A percentile compares a stretch with the other conserved stretches of the same genome.
Conservation (phyloP, 2,797 vertebrate genomes). For the Synanceia verrucosa region DNA sequence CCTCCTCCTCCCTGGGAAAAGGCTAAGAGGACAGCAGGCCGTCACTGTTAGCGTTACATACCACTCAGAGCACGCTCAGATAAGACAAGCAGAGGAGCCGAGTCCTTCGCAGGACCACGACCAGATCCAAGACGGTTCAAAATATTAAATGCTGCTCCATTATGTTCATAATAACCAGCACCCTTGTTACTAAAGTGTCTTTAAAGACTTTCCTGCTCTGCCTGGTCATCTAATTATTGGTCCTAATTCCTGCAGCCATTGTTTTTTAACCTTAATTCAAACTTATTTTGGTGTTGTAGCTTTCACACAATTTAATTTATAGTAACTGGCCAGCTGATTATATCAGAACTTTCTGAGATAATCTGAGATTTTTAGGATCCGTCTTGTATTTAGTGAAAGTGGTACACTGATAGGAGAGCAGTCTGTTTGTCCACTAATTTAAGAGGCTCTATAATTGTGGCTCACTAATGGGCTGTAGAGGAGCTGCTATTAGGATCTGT, state of each 20-base stretch:
- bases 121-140: slow-evolving; percentile 1
- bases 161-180: not conserved
- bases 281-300: too few species aligned
- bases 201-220: not conserved
- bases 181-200: not conserved
- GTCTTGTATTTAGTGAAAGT: not conserved
- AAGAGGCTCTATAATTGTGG: slow-evolving; percentile 52
- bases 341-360: too few species aligned
- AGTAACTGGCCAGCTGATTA: too few species aligned
- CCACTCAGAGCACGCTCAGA: slow-evolving; percentile 64
- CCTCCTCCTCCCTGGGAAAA: slow-evolving; percentile 73
- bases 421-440: slow-evolving; percentile 52
- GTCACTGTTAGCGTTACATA: slow-evolving; percentile 68
- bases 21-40: slow-evolving; percentile 63
- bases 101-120: slow-evolving; percentile 36
- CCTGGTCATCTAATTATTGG: not conserved
- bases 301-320: too few species aligned
- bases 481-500: slow-evolving; percentile 42
- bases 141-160: not conserved
- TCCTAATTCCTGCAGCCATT: too few species aligned
- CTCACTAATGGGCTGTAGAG: slow-evolving; percentile 57
- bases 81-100: slow-evolving; percentile 67
- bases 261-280: not conserved
- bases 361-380: too few species aligned
- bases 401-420: slow-evolving; percentile 20